Base-by-base conservation (phyloP, 1,140 invertebrate genomes). In the Scaptomyza graminum region DNA sequence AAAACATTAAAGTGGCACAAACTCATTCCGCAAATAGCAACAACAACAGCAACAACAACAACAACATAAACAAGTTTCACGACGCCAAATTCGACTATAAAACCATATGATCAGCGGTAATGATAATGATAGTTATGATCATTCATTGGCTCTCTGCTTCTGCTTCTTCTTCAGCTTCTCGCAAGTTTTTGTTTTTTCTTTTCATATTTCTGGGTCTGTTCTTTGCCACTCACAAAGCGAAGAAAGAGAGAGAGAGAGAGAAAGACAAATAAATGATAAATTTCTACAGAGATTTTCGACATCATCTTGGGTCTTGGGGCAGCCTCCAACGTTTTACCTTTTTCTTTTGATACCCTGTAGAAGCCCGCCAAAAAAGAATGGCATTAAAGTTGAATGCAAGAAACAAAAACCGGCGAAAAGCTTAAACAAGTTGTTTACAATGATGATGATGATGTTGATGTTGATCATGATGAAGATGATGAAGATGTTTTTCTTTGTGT, bases 111-210 rank as follows among this genome's bases (percentile, higher is more conserved):
- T 87, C 82, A 88, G 75, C 71, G 78, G n/a, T n/a, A n/a, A n/a
- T n/a, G n/a, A n/a, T 87, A 82, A 87, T 87, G 79, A 88, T 88
- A 80, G 82, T 76, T 87, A 82, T 87, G 82, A 87, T 85, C 78
- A 87, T 85, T 84, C 74, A 81, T 85, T 85, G 80, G 75, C 56
- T 70, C 72, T 63, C 60, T 56, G 22, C 28, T 7, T 28, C 28
- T 51, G 50, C 31, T 64, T 62, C 47, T 52, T 39, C 28, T 51
- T 55, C 31, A 57, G 55, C 47, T 52, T 39, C 18, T 22, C 18
- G 41, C 15, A 28, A 16, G 0, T 18, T 41, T 5, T 31, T 50
- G 18, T 31, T 16, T 1, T 43, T 54, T 3, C 22, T 15, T 15
- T 34, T 59, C 15, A 5, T 47, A 5, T 25, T 25, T 28, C 41